phyloP scores from a whole-genome alignment of 2,888 invertebrate species.

The Hermaeophaga mercurialis region DNA sequence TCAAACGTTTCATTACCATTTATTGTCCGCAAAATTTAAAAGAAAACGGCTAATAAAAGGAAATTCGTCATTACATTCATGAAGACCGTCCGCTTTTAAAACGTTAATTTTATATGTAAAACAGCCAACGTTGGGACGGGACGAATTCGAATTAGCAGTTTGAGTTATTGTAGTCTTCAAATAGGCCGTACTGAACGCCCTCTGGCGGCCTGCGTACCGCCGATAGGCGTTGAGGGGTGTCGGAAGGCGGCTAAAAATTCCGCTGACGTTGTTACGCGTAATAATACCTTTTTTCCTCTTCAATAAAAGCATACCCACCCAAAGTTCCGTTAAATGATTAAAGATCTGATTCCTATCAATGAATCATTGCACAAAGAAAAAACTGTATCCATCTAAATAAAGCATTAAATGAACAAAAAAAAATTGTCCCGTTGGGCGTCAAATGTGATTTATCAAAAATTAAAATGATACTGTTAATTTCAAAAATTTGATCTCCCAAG shows the following conservation, averaged over 20 bases:
- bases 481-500: no score
- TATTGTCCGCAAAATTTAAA: conserved; percentile 11
- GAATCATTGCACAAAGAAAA: no score
- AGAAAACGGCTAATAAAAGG: conserved; percentile 18
- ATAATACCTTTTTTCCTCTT: conserved; percentile 23
- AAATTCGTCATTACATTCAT: conserved; percentile 28
- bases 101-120: conserved; percentile 34
- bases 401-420: no score
- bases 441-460: no score
- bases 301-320: neutral
- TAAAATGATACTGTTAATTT: no score
- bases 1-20: conserved; percentile 10
- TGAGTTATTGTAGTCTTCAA: conserved; percentile 37
- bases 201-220: conserved; percentile 49
- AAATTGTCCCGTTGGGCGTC: no score
- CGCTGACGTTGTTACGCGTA: conserved; percentile 27
- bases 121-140: conserved; percentile 25
- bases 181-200: conserved; percentile 50
- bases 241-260: conserved; percentile 44
- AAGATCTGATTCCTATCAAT: neutral
- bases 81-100: conserved; percentile 24
- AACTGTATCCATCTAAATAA: no score
- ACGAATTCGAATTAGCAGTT: conserved; percentile 38
- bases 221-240: conserved; percentile 53
- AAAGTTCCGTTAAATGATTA: conserved; percentile 5